Conservation (phyloP, 1,140 invertebrate species). For the Calycopis cecrops region DNA sequence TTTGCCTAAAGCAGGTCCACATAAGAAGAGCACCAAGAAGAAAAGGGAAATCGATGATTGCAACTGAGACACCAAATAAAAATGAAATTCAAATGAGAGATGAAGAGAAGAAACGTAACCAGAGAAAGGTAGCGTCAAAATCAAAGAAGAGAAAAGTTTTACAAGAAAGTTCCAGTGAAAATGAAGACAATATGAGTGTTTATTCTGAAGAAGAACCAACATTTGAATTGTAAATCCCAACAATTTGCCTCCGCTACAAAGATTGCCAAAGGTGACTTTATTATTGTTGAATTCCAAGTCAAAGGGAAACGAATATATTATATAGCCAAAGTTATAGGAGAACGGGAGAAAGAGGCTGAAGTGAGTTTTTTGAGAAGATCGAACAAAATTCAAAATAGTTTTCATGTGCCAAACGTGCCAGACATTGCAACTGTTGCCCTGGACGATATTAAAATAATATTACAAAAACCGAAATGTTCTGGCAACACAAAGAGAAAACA, state of each 20-base stretch:
- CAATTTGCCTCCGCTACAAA: slow-evolving; percentile 2
- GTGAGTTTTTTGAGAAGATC: slow-evolving; percentile 20
- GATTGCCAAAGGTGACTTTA: slow-evolving; percentile 11
- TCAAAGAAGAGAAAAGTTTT: slow-evolving; percentile 18
- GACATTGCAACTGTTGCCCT: slow-evolving; percentile 1
- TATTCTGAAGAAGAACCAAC: slow-evolving; percentile 22
- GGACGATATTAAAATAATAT: too few species aligned
- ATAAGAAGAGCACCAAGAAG: slow-evolving; percentile 15
- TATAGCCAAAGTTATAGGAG: slow-evolving; percentile 13
- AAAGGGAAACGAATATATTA: slow-evolving; percentile 19
- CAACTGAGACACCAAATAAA: slow-evolving; percentile 17
- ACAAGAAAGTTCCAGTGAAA: slow-evolving; percentile 18
- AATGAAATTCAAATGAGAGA: slow-evolving; percentile 18
- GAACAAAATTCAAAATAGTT: slow-evolving; percentile 17
- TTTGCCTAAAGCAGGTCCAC: slow-evolving; percentile 16
- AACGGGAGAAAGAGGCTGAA: slow-evolving; percentile 13
- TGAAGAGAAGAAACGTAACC: too few species aligned
- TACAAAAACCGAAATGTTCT: too few species aligned
- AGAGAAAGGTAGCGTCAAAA: too few species aligned
- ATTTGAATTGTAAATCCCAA: slow-evolving; percentile 17
- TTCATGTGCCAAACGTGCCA: slow-evolving; percentile 13
- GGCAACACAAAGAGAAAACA: too few species aligned
- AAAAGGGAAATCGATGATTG: slow-evolving; percentile 17
- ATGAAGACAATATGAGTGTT: slow-evolving; percentile 16
- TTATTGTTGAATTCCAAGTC: slow-evolving; percentile 13